A percentile compares a stretch with the other conserved stretches of the same genome.
Evolutionary conservation across 2,888 invertebrate genomes (phyloP).

Genomic region (Psococerastis gibbosa): DNA sequence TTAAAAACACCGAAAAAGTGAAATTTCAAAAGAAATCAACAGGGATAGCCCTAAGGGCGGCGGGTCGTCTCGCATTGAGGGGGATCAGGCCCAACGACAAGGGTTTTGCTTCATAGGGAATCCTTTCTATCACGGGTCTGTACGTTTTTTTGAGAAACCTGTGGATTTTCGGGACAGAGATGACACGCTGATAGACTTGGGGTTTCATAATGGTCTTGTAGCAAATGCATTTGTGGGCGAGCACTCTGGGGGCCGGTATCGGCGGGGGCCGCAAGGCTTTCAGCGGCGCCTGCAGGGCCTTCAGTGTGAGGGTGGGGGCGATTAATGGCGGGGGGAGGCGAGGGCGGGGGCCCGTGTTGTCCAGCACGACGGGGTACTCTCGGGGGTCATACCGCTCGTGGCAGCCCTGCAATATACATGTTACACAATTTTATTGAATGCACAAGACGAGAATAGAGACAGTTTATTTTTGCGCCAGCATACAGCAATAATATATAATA

Average conservation of each 20-base stretch:
- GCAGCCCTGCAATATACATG: background rate
- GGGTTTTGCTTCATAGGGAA: slow-evolving; percentile 1
- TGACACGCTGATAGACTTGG: background rate
- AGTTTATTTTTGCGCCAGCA: too few species aligned
- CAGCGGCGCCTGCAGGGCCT: background rate
- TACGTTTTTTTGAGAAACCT: slow-evolving; percentile 1
- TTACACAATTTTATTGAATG: too few species aligned
- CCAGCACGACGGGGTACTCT: background rate
- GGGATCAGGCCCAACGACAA: background rate
- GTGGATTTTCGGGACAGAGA: slow-evolving; percentile 2
- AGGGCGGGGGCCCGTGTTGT: background rate
- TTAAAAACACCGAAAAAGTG: too few species aligned
- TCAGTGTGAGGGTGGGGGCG: background rate
- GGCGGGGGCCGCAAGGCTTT: background rate
- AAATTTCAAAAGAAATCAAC: background rate
- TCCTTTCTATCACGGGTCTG: slow-evolving; percentile 1
- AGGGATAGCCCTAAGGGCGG: background rate
- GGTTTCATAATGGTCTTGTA: slow-evolving; percentile 3
- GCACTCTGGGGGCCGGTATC: slow-evolving; percentile 1
- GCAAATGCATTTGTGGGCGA: slow-evolving; percentile 8
- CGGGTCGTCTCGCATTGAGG: background rate
- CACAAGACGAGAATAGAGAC: too few species aligned
- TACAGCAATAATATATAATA: too few species aligned
- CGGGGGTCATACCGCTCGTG: background rate
- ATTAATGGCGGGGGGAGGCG: background rate